Conservation (phyloP, 2,888 invertebrate genomes). For the Deilephila porcellus region DNA sequence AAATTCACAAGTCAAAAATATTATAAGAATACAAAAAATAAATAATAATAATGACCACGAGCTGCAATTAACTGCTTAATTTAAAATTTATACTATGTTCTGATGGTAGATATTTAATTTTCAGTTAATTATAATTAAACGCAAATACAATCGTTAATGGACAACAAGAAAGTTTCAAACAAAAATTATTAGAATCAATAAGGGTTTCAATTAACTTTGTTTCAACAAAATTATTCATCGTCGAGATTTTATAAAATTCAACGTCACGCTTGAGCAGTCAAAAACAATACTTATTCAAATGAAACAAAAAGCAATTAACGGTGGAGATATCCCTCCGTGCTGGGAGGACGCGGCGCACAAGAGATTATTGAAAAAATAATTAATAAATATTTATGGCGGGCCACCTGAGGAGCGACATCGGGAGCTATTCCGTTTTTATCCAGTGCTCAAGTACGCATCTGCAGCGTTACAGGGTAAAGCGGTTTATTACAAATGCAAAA, state of each 20-base stretch:
- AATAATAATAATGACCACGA: not conserved
- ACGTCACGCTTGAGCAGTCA: slow-evolving; percentile 78
- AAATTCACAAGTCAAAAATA: not conserved
- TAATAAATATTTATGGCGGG: slow-evolving; percentile 84
- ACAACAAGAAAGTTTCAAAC: slow-evolving; percentile 41
- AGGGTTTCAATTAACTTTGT: slow-evolving; percentile 69
- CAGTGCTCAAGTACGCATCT: slow-evolving; percentile 77
- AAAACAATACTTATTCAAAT: slow-evolving; percentile 85
- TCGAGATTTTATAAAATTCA: slow-evolving; percentile 74
- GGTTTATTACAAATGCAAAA: slow-evolving; percentile 94
- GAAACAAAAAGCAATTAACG: slow-evolving; percentile 85
- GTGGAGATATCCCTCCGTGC: slow-evolving; percentile 80
- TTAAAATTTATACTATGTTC: not conserved
- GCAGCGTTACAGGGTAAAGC: slow-evolving; percentile 82
- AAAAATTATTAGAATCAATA: slow-evolving; percentile 58
- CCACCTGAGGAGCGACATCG: slow-evolving; percentile 80
- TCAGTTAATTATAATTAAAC: not conserved
- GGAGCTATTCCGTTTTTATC: slow-evolving; percentile 76
- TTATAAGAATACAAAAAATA: not conserved
- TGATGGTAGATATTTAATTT: not conserved
- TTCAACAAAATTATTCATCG: slow-evolving; percentile 77
- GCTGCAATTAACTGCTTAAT: not conserved
- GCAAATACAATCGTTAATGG: slow-evolving; percentile 36
- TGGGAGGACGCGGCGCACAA: slow-evolving; percentile 75
- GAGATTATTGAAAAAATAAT: slow-evolving; percentile 85